Evolutionary conservation across 1,140 invertebrate species (phyloP).

Genomic region (Bombus waltoni): DNA sequence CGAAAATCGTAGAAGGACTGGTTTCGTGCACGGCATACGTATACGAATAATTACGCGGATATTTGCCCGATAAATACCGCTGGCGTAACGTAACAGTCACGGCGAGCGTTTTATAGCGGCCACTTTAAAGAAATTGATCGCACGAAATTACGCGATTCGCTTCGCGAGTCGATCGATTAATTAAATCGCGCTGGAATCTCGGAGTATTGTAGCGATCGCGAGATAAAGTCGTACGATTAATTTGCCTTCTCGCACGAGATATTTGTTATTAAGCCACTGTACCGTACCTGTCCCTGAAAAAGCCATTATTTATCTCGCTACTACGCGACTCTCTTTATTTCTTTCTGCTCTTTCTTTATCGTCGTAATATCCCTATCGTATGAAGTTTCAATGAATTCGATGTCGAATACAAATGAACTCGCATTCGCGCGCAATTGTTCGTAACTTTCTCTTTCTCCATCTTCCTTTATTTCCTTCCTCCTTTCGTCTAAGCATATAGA

Average conservation of each 20-base stretch:
- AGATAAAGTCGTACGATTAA: slow-evolving; percentile 46
- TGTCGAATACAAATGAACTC: neutral
- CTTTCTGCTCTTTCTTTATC: neutral
- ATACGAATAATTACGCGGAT: slow-evolving; percentile 14
- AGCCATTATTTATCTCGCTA: slow-evolving; percentile 10
- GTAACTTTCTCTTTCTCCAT: too few species aligned
- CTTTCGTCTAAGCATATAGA: neutral
- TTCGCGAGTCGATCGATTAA: slow-evolving; percentile 48
- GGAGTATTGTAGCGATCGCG: slow-evolving; percentile 34
- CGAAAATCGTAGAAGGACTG: neutral
- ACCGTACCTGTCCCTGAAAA: slow-evolving; percentile 6
- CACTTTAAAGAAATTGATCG: slow-evolving; percentile 48
- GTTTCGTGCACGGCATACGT: too few species aligned
- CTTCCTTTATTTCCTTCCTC: neutral
- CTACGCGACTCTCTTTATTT: neutral
- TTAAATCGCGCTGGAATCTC: slow-evolving; percentile 48
- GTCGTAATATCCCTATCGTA: neutral
- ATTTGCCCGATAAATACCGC: slow-evolving; percentile 4
- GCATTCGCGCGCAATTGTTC: neutral
- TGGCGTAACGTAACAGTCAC: neutral
- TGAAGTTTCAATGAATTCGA: neutral
- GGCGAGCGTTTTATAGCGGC: neutral
- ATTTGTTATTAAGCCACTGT: slow-evolving; percentile 23
- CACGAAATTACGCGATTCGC: slow-evolving; percentile 47
- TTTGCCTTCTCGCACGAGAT: slow-evolving; percentile 5